Percentiles rank a stretch among this genome's conserved stretches.
These are phyloP conservation scores for Sinocyclocheilus anophthalmus DNA, from an alignment of 2,113 vertebrate species.

Conservation along the genomic window DNA sequence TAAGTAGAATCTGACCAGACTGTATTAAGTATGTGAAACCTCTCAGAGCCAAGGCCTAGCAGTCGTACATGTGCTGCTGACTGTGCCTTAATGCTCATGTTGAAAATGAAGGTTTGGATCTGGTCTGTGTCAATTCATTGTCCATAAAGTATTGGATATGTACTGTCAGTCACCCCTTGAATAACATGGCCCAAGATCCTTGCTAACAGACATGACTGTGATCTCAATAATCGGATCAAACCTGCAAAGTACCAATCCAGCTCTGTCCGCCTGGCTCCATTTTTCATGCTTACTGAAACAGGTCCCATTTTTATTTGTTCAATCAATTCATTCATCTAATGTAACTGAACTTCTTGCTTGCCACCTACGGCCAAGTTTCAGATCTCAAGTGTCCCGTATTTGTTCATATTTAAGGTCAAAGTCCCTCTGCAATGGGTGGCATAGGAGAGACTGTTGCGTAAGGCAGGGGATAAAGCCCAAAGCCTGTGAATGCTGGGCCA, in stretches of 20 bases:
- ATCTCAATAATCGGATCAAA: background rate
- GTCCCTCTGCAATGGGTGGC: background rate
- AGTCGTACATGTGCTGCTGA: background rate
- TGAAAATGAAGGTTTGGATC: background rate
- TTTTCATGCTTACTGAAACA: background rate
- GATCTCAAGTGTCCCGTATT: background rate
- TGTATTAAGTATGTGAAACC: background rate
- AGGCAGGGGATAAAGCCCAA: constrained; percentile 31
- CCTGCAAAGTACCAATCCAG: background rate
- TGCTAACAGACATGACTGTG: background rate
- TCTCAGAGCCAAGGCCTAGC: background rate
- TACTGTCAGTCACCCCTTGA: background rate
- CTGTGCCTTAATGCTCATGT: background rate
- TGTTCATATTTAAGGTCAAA: background rate
- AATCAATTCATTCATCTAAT: background rate
- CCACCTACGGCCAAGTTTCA: background rate
- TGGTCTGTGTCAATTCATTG: background rate
- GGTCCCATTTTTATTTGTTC: background rate
- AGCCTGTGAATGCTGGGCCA: background rate
- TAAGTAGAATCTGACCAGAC: background rate
- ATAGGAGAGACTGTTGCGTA: background rate
- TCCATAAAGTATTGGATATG: background rate
- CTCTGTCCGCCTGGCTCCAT: background rate
- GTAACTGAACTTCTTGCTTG: background rate
- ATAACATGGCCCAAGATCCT: background rate